Percentiles rank a stretch among this genome's conserved stretches.
Conservation (phyloP, 2,113 vertebrate genomes). For the Pomatorhinus ruficollis region DNA sequence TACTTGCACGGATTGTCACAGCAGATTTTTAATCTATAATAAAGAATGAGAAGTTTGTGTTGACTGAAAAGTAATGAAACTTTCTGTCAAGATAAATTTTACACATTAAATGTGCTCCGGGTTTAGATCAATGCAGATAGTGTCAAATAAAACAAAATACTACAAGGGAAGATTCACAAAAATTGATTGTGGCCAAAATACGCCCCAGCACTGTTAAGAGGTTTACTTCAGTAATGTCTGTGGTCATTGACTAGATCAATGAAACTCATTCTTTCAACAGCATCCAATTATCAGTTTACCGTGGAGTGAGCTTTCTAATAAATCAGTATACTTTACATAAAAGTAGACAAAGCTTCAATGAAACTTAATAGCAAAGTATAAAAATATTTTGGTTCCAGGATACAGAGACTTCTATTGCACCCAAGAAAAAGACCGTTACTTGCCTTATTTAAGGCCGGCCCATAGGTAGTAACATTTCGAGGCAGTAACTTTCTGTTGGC, state of each 20-base stretch:
- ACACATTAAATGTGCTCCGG: conserved; percentile 75
- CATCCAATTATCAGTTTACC: conserved; percentile 98
- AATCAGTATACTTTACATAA: conserved; percentile 91
- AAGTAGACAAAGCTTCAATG: conserved; percentile 79
- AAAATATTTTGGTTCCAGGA: conserved; percentile 53
- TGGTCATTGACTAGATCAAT: conserved; percentile 94
- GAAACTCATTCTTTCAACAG: conserved; percentile 98
- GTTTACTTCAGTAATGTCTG: conserved; percentile 89
- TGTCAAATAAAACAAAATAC: conserved; percentile 82
- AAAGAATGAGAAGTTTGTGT: conserved; percentile 67
- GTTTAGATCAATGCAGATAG: conserved; percentile 87
- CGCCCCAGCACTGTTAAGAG: conserved; percentile 83
- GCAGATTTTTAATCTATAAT: conserved; percentile 67
- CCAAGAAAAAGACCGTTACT: conserved; percentile 40
- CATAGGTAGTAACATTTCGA: conserved; percentile 26
- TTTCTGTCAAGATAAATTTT: conserved; percentile 86
- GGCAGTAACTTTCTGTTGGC: conserved; percentile 25
- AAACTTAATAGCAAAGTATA: conserved; percentile 78
- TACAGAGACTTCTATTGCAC: background rate
- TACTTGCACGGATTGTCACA: conserved; percentile 43
- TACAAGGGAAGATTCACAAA: conserved; percentile 83
- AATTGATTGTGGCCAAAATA: conserved; percentile 92
- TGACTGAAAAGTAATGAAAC: conserved; percentile 78
- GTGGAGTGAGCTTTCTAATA: conserved; percentile 85
- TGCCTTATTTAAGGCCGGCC: conserved; percentile 49